phyloP scores from a whole-genome alignment of 37 sponge, comb jelly and placozoan species.

The Dysidea cf. avara region DNA sequence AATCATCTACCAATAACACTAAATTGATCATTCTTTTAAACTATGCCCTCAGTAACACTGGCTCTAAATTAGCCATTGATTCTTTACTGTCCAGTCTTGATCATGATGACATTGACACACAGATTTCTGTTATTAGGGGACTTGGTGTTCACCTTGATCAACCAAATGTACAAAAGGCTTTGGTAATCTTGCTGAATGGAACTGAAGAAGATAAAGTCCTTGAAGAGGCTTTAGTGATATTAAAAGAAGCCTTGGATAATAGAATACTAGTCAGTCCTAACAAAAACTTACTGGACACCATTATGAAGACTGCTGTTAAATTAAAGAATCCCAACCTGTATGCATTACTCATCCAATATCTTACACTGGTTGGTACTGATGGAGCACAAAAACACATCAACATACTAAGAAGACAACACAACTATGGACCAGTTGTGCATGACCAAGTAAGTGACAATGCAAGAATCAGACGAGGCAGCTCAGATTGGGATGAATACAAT shows the following conservation, averaged over 20 bases:
- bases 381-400: neutral
- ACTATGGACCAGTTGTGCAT: neutral
- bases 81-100: constrained; percentile 15
- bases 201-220: constrained; percentile 4
- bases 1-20: neutral
- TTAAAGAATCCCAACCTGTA: constrained; percentile 29
- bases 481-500: too few species aligned
- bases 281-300: neutral
- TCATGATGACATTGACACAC: constrained; percentile 26
- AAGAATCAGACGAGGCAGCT: too few species aligned
- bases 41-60: constrained; percentile 54
- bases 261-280: neutral
- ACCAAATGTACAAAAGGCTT: constrained; percentile 11
- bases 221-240: neutral
- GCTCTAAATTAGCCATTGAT: constrained; percentile 8
- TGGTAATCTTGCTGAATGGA: neutral
- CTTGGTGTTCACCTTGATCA: constrained; percentile 14
- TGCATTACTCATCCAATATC: constrained; percentile 3
- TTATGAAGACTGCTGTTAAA: neutral
- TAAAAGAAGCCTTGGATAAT: neutral
- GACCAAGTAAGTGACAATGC: neutral
- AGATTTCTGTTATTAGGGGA: constrained; percentile 27
- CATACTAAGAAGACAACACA: neutral
- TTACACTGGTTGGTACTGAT: constrained; percentile 14
- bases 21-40: constrained; percentile 14